These are phyloP conservation scores for Musca vetustissima DNA, from an alignment of 1,140 invertebrate species.

Conservation along the genomic window DNA sequence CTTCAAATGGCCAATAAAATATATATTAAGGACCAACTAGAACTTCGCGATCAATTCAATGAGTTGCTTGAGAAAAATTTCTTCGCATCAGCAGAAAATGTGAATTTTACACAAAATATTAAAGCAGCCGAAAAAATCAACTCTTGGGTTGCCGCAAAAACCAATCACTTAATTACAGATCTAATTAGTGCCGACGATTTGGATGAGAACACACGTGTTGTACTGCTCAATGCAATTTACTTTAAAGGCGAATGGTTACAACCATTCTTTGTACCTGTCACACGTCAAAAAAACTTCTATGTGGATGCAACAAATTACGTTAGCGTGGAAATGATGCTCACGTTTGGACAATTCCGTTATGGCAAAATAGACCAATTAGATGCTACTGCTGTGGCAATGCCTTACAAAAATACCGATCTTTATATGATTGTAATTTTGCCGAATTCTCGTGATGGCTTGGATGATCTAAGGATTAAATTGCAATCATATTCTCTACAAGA, in stretches of 20 bases:
- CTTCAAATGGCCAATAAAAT: too few species aligned
- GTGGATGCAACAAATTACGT: slow-evolving; percentile 34
- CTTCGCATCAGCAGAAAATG: slow-evolving; percentile 44
- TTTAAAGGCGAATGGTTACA: slow-evolving; percentile 57
- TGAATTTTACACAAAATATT: slow-evolving; percentile 56
- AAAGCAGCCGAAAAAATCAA: slow-evolving; percentile 59
- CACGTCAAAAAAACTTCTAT: slow-evolving; percentile 36
- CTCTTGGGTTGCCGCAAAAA: slow-evolving; percentile 62
- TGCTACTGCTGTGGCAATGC: slow-evolving; percentile 42
- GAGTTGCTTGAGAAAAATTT: slow-evolving; percentile 41
- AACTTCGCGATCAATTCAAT: slow-evolving; percentile 35
- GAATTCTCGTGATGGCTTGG: slow-evolving; percentile 58
- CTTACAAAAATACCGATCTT: slow-evolving; percentile 58
- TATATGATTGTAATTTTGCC: slow-evolving; percentile 64
- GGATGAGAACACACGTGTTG: slow-evolving; percentile 49
- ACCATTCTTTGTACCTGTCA: slow-evolving; percentile 35
- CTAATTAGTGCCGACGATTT: slow-evolving; percentile 55
- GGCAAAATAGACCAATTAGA: slow-evolving; percentile 37
- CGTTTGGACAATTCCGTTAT: slow-evolving; percentile 46
- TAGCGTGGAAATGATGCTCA: slow-evolving; percentile 60
- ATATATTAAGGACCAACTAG: too few species aligned
- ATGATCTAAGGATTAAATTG: slow-evolving; percentile 57
- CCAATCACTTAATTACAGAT: slow-evolving; percentile 62
- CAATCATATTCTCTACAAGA: slow-evolving; percentile 41
- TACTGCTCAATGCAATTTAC: slow-evolving; percentile 69